A percentile compares a stretch with the other conserved stretches of the same genome.
These are phyloP conservation scores for Schizopygopsis pylzovi DNA, from an alignment of 2,797 vertebrate genomes.

Conservation along the genomic window DNA sequence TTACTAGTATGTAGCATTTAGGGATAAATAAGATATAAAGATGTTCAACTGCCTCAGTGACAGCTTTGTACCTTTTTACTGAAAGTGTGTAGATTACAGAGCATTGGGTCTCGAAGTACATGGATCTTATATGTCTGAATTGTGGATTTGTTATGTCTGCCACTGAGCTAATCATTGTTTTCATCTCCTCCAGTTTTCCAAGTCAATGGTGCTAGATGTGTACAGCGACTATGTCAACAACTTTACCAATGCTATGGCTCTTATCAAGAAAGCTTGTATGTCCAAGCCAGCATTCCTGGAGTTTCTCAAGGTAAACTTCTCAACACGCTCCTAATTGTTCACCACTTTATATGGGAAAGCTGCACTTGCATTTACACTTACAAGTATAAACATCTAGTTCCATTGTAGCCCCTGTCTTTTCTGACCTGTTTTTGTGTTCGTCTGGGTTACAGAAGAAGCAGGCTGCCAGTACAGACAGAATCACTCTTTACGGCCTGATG, in stretches of 20 bases:
- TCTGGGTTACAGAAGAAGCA: constrained; percentile 79
- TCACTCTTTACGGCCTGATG: constrained; percentile 89
- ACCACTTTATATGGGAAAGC: neutral
- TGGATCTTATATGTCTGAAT: constrained; percentile 12
- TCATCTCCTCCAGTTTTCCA: constrained; percentile 80
- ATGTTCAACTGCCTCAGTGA: neutral
- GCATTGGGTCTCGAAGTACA: neutral
- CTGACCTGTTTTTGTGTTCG: constrained; percentile 28
- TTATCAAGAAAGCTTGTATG: constrained; percentile 88
- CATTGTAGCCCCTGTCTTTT: constrained; percentile 14
- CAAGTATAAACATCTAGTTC: neutral
- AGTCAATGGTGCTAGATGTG: constrained; percentile 88
- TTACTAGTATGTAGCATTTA: neutral
- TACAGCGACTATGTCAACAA: constrained; percentile 92
- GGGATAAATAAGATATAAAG: neutral
- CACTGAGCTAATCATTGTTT: neutral
- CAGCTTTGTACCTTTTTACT: neutral
- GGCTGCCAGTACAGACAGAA: constrained; percentile 82
- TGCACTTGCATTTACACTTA: neutral
- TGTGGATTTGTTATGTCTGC: constrained; percentile 10
- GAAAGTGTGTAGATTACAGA: constrained; percentile 4
- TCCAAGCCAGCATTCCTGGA: constrained; percentile 88
- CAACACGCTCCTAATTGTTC: neutral
- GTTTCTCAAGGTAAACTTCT: constrained; percentile 83
- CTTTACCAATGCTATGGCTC: constrained; percentile 86